Evolutionary conservation across 2,113 vertebrate genomes (phyloP).

Genomic region (Lonchura striata): DNA sequence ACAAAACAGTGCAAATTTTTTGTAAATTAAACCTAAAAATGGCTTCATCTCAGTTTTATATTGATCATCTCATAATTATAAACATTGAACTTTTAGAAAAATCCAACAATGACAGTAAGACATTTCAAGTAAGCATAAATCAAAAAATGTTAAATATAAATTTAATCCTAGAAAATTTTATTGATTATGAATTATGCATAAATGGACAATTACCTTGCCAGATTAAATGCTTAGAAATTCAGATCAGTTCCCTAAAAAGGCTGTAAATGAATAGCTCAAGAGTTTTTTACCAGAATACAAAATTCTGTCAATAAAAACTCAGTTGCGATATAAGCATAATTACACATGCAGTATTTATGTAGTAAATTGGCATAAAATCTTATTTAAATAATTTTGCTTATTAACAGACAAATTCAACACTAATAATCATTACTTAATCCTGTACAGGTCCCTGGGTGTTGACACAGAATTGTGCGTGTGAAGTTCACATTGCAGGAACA

Average conservation of each 20-base stretch:
- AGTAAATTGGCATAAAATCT: background rate
- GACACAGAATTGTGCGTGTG: background rate
- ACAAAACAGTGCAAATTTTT: background rate
- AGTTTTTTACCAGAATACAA: background rate
- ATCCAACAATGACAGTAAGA: accelerated
- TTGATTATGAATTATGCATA: background rate
- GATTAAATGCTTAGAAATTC: background rate
- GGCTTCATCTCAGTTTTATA: background rate
- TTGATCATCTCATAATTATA: background rate
- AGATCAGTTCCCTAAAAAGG: background rate
- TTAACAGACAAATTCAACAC: background rate
- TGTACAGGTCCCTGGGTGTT: background rate
- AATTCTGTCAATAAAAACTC: background rate
- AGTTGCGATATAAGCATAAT: background rate
- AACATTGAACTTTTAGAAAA: background rate
- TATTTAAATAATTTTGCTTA: background rate
- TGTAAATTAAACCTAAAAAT: background rate
- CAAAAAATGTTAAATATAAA: background rate
- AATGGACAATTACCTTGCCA: background rate
- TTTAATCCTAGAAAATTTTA: background rate
- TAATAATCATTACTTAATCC: background rate
- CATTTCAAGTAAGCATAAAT: background rate
- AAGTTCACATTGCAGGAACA: background rate
- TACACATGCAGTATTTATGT: background rate
- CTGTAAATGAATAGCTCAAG: background rate